Percentiles rank a stretch among this genome's conserved stretches.
phyloP scores from a whole-genome alignment of 2,888 invertebrate genomes.

The Orchesellides sinensis region DNA sequence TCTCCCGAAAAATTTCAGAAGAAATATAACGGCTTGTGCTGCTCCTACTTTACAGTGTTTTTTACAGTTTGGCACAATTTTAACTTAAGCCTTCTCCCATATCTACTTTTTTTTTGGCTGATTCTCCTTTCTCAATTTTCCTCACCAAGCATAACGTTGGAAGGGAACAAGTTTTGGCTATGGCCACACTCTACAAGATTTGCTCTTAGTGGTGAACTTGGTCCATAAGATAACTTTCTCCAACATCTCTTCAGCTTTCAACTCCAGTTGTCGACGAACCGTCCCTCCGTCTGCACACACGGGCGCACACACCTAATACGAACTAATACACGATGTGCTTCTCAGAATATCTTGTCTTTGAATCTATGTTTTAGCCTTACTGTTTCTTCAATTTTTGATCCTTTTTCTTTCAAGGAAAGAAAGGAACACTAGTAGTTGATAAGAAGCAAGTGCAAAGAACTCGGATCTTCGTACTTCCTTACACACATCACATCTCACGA shows the following conservation, averaged over 20 bases:
- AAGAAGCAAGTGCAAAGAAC: conserved; percentile 40
- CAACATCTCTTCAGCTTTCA: conserved; percentile 57
- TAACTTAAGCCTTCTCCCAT: not conserved
- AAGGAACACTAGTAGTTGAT: conserved; percentile 13
- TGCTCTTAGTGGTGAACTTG: too few relatives aligned
- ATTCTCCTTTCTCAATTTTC: not conserved
- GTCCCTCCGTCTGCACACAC: conserved; percentile 61
- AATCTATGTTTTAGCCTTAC: conserved; percentile 14
- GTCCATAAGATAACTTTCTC: conserved; percentile 45
- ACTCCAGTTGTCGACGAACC: conserved; percentile 67
- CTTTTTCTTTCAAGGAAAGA: conserved; percentile 6
- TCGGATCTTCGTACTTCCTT: not conserved
- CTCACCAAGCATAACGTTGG: not conserved
- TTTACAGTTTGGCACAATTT: conserved; percentile 9
- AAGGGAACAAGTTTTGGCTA: not conserved
- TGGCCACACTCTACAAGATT: too few relatives aligned
- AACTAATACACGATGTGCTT: not conserved
- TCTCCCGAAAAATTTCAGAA: not conserved
- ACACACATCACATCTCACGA: conserved; percentile 2
- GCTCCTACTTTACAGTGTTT: too few relatives aligned
- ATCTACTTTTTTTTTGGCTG: not conserved
- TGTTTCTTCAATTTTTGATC: conserved; percentile 29
- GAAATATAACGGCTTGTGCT: not conserved
- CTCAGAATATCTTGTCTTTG: not conserved
- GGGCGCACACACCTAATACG: not conserved